phyloP scores from a whole-genome alignment of 2,797 vertebrate species.

The Sebastes hubbsi region DNA sequence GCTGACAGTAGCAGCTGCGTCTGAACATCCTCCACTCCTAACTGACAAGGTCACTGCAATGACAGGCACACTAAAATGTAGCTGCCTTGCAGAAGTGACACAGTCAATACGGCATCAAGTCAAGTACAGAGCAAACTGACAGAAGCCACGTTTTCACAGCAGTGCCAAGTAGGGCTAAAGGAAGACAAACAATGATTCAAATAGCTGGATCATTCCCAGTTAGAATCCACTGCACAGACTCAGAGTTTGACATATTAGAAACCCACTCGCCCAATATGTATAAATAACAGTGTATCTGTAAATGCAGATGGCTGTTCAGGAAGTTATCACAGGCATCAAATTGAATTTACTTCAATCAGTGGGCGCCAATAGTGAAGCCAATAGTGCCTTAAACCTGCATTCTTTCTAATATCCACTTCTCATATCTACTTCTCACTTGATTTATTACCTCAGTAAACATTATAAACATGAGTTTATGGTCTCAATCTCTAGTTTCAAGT shows the following conservation, averaged over 20 bases:
- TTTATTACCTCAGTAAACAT: too few species aligned
- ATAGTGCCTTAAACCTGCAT: too few species aligned
- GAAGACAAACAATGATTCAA: not conserved
- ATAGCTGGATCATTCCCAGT: not conserved
- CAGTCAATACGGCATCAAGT: not conserved
- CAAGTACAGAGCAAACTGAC: not conserved
- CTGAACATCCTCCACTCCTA: not conserved
- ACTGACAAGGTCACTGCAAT: slow-evolving; percentile 52
- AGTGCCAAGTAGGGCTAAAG: not conserved
- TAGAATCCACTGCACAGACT: not conserved
- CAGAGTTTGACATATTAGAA: not conserved
- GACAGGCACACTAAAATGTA: not conserved
- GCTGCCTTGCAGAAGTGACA: not conserved
- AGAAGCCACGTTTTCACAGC: not conserved
- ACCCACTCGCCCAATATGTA: not conserved
- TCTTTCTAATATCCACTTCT: too few species aligned
- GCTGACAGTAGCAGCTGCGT: slow-evolving; percentile 21
- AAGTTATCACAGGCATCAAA: not conserved
- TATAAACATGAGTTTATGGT: too few species aligned
- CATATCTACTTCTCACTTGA: too few species aligned
- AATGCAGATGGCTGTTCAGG: not conserved
- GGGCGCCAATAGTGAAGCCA: too few species aligned
- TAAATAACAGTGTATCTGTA: not conserved
- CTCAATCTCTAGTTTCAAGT: too few species aligned
- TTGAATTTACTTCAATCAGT: not conserved